phyloP scores from a whole-genome alignment of 2,888 invertebrate species.

The Falcaria lacertinaria region DNA sequence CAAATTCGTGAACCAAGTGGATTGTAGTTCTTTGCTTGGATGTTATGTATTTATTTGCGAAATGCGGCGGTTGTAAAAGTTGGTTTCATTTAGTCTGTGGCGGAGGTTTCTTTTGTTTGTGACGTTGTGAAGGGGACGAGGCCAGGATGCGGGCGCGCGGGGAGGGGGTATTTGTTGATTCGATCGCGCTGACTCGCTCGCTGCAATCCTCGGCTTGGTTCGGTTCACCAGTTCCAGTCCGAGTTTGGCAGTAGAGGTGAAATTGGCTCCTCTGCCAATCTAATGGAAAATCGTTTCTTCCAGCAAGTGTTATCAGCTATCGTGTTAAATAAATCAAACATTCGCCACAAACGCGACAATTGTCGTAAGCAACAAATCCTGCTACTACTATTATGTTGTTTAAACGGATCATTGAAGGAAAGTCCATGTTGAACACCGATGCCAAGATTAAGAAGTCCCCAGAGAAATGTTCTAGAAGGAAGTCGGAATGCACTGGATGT shows the following conservation, averaged over 20 bases:
- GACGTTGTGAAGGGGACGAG: constrained; percentile 17
- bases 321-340: constrained; percentile 67
- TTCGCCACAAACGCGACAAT: constrained; percentile 66
- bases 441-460: constrained; percentile 41
- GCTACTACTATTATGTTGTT: constrained; percentile 75
- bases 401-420: constrained; percentile 80
- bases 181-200: constrained; percentile 33
- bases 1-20: background rate
- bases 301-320: constrained; percentile 55
- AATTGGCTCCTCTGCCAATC: constrained; percentile 70
- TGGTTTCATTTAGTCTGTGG: constrained; percentile 42
- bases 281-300: constrained; percentile 75
- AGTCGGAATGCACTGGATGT: constrained; percentile 71
- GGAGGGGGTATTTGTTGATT: constrained; percentile 37
- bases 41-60: background rate
- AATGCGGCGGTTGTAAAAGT: no score
- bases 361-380: constrained; percentile 75
- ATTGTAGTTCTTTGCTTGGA: no score
- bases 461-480: constrained; percentile 72
- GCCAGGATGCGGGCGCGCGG: constrained; percentile 16
- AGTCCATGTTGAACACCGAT: constrained; percentile 73
- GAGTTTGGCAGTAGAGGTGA: constrained; percentile 62
- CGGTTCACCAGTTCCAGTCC: constrained; percentile 40
- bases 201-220: constrained; percentile 19
- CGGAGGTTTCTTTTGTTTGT: constrained; percentile 29